Conservation (phyloP, 2,888 invertebrate genomes). For the Synanthedon myopaeformis region DNA sequence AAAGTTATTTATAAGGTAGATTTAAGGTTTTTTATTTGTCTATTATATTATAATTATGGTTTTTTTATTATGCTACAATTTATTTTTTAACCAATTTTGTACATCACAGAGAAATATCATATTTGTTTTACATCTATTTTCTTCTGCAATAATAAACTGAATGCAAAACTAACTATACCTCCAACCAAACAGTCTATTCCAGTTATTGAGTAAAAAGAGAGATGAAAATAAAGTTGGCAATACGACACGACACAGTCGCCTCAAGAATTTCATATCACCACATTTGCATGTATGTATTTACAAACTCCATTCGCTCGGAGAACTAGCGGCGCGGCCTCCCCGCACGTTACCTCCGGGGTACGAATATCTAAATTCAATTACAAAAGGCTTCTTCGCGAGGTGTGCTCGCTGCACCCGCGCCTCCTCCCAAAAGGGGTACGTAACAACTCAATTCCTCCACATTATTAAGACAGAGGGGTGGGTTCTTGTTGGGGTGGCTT, state of each 20-base stretch:
- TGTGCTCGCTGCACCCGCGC: conserved; percentile 64
- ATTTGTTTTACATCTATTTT: too few species aligned
- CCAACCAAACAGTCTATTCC: too few species aligned
- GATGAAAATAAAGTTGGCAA: conserved; percentile 22
- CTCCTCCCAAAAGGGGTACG: conserved; percentile 58
- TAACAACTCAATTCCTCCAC: conserved; percentile 69
- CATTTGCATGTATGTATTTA: conserved; percentile 35
- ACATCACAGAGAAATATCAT: too few species aligned
- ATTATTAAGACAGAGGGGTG: conserved; percentile 63
- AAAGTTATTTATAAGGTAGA: too few species aligned
- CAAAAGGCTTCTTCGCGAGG: conserved; percentile 62
- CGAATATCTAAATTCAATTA: conserved; percentile 70
- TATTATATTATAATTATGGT: too few species aligned
- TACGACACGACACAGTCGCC: conserved; percentile 33
- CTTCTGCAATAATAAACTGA: too few species aligned
- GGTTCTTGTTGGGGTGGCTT: conserved; percentile 48
- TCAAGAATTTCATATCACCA: conserved; percentile 52
- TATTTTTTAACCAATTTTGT: too few species aligned
- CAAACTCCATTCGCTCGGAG: conserved; percentile 23
- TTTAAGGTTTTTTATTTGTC: too few species aligned
- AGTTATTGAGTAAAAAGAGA: conserved; percentile 7
- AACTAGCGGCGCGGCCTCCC: conserved; percentile 51
- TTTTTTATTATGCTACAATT: too few species aligned
- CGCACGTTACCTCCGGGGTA: conserved; percentile 52
- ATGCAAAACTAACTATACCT: too few species aligned